Percentiles rank a stretch among this genome's conserved stretches.
These are phyloP conservation scores for Malurus leucopterus DNA, from an alignment of 2,797 vertebrate genomes.

Conservation along the genomic window DNA sequence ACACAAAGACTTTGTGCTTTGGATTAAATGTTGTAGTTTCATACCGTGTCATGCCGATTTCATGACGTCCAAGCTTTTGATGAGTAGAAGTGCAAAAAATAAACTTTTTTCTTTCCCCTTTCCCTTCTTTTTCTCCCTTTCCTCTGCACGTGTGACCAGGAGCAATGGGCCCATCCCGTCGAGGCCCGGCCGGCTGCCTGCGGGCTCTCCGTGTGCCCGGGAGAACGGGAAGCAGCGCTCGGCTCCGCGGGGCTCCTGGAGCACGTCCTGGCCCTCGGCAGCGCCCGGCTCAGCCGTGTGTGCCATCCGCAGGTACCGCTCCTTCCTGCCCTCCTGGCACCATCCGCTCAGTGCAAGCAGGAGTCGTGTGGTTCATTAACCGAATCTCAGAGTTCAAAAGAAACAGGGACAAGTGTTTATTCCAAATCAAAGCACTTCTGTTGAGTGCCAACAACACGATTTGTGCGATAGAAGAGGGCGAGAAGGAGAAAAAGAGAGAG, in stretches of 20 bases:
- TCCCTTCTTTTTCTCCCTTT: not conserved
- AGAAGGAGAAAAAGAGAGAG: too few relatives aligned
- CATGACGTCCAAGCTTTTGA: not conserved
- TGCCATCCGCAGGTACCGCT: slow-evolving; percentile 64
- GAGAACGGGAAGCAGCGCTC: slow-evolving; percentile 64
- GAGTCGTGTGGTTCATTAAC: too few relatives aligned
- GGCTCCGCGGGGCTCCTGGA: slow-evolving; percentile 54
- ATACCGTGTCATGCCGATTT: not conserved
- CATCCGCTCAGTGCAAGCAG: too few relatives aligned
- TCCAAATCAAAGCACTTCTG: too few relatives aligned
- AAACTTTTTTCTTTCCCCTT: not conserved
- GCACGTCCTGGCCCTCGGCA: slow-evolving; percentile 39
- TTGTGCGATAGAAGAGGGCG: too few relatives aligned
- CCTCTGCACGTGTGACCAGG: not conserved
- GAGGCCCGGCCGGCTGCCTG: not conserved
- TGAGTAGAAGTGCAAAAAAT: not conserved
- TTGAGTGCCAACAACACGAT: too few relatives aligned
- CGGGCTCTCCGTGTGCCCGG: not conserved
- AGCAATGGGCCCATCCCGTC: slow-evolving; percentile 35
- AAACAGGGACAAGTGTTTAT: too few relatives aligned
- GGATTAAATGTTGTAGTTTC: not conserved
- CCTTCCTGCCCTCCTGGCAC: not conserved
- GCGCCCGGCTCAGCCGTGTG: slow-evolving; percentile 20
- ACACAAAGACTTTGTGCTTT: not conserved
- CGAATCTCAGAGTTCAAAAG: too few relatives aligned